Evolutionary conservation across 92 coral and sea anemone genomes (phyloP).

Genomic region (Pocillopora meandrina): DNA sequence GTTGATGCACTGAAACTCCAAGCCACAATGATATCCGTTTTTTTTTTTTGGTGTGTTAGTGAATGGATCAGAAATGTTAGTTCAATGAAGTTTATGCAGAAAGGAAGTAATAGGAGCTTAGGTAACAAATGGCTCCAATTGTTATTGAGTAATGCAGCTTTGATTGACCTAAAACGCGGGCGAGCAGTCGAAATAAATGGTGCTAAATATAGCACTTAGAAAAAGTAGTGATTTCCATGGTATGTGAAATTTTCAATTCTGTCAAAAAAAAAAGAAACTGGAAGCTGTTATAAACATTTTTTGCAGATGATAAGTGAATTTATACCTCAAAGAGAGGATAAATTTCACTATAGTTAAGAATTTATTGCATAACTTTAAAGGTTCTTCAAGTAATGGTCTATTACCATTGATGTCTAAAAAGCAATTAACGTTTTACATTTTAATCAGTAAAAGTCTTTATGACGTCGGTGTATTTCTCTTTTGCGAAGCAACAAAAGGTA

Average conservation of each 20-base stretch:
- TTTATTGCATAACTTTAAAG: not conserved
- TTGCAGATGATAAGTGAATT: not conserved
- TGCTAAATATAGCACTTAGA: constrained; percentile 2
- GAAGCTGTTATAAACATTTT: not conserved
- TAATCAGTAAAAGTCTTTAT: not conserved
- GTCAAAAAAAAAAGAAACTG: not conserved
- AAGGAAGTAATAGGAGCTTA: no score
- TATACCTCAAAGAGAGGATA: no score
- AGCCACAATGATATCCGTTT: no score
- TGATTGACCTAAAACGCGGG: no score
- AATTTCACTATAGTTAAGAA: not conserved
- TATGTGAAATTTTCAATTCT: not conserved
- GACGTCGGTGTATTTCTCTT: not conserved
- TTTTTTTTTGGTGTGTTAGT: no score
- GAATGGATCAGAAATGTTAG: no score
- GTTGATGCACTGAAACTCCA: not conserved
- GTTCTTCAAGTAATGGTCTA: not conserved
- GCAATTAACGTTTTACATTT: not conserved
- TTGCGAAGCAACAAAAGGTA: not conserved
- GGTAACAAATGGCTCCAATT: no score
- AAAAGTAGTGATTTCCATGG: constrained; percentile 4
- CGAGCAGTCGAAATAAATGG: not conserved
- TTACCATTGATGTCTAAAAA: not conserved
- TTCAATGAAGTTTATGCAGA: no score
- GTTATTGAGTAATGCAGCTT: no score